These are phyloP conservation scores for Hermaeophaga mercurialis DNA, from an alignment of 2,888 invertebrate genomes.

Conservation along the genomic window DNA sequence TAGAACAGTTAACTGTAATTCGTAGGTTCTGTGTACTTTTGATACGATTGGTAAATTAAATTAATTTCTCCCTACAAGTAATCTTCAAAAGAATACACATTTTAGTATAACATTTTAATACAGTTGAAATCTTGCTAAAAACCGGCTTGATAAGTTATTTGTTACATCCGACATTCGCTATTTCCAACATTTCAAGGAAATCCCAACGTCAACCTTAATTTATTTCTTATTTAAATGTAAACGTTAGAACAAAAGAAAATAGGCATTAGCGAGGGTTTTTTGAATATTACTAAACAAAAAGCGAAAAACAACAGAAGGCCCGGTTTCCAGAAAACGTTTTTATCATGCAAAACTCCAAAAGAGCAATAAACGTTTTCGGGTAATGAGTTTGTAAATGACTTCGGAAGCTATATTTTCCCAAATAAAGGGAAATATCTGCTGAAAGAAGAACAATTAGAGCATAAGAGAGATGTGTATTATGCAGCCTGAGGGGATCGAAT, in stretches of 20 bases:
- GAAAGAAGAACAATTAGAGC: slow-evolving; percentile 19
- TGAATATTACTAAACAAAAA: background rate
- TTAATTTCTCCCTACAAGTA: too few species aligned
- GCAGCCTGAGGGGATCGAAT: slow-evolving; percentile 9
- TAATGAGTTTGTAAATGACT: slow-evolving; percentile 17
- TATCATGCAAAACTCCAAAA: slow-evolving; percentile 19
- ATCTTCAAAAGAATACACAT: too few species aligned
- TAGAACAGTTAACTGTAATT: too few species aligned
- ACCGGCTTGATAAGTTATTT: too few species aligned
- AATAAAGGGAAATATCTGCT: slow-evolving; percentile 18
- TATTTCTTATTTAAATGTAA: slow-evolving; percentile 21
- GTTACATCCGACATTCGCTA: slow-evolving; percentile 9
- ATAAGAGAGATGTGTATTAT: slow-evolving; percentile 9
- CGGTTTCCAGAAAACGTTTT: slow-evolving; percentile 13
- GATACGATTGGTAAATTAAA: too few species aligned
- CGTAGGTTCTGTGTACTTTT: too few species aligned
- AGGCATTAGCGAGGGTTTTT: slow-evolving; percentile 10
- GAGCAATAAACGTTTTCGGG: slow-evolving; percentile 19
- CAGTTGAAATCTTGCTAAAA: too few species aligned
- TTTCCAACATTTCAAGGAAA: slow-evolving; percentile 1
- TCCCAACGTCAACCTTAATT: slow-evolving; percentile 3
- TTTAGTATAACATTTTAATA: too few species aligned
- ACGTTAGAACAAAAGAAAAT: slow-evolving; percentile 16
- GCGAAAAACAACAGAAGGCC: slow-evolving; percentile 8
- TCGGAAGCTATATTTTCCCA: slow-evolving; percentile 14